Percentiles rank a stretch among this genome's conserved stretches.
phyloP scores from a whole-genome alignment of 2,888 invertebrate genomes.

The Oscheius sp. region DNA sequence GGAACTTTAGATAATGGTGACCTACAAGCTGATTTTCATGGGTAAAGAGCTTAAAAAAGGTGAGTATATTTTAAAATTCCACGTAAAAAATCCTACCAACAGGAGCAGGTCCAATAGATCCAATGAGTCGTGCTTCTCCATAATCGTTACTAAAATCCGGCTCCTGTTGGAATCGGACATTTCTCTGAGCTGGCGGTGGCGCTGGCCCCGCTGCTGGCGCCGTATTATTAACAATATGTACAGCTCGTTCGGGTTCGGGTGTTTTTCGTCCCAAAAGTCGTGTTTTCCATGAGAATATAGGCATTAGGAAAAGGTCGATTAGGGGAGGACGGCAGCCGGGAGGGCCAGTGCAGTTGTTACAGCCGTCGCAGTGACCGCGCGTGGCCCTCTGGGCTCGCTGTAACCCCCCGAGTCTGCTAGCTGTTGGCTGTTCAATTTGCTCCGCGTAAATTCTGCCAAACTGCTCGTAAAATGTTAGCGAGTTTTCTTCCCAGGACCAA shows the following conservation, averaged over 20 bases:
- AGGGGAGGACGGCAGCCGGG: constrained; percentile 25
- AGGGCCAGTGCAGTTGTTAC: no score
- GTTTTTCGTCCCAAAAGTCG: constrained; percentile 56
- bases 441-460: constrained; percentile 25
- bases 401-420: not conserved
- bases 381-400: constrained; percentile 20
- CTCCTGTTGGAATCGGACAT: constrained; percentile 35
- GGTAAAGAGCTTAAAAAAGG: no score
- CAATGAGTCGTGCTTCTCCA: constrained; percentile 37
- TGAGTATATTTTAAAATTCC: no score
- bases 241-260: constrained; percentile 57
- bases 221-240: constrained; percentile 42
- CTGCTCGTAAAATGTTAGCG: not conserved
- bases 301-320: constrained; percentile 17
- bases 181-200: constrained; percentile 20
- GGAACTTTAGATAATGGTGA: no score
- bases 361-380: constrained; percentile 22
- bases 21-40: no score
- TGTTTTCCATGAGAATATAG: constrained; percentile 47
- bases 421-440: constrained; percentile 28
- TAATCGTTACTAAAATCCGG: constrained; percentile 38
- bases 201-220: constrained; percentile 10
- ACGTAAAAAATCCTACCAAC: constrained; percentile 18
- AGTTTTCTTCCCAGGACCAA: not conserved
- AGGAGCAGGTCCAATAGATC: constrained; percentile 33